Conservation (phyloP, 2,888 invertebrate species). For the Minunthozetes semirufus region DNA sequence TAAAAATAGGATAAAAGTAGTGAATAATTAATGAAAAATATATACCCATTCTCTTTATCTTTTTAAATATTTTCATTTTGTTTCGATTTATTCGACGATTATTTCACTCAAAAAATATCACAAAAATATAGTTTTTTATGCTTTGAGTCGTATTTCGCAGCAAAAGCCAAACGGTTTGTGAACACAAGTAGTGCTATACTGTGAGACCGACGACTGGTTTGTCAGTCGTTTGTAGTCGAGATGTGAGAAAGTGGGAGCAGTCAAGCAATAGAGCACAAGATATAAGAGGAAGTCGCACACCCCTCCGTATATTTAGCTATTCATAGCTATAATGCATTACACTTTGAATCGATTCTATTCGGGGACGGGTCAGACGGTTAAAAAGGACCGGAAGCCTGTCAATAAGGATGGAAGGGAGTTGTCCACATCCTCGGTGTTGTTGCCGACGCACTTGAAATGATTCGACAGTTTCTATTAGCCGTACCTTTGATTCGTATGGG, state of each 20-base stretch:
- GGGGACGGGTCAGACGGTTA: conserved; percentile 17
- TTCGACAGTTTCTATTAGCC: background rate
- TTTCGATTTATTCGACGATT: background rate
- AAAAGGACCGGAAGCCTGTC: conserved; percentile 24
- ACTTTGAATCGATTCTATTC: background rate
- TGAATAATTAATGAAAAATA: background rate
- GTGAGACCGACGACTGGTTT: background rate
- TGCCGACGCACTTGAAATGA: conserved; percentile 17
- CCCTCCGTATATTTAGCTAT: conserved; percentile 22
- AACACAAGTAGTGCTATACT: background rate
- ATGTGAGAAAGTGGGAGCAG: conserved; percentile 16
- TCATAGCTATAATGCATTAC: background rate
- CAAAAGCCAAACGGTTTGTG: background rate
- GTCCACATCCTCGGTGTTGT: conserved; percentile 26
- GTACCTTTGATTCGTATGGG: conserved; percentile 5
- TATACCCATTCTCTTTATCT: conserved; percentile 4
- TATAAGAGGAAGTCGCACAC: conserved; percentile 27
- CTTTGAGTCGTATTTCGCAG: background rate
- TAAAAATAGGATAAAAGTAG: background rate
- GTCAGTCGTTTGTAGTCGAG: too few species aligned
- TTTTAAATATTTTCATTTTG: conserved; percentile 26
- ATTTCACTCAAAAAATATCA: background rate
- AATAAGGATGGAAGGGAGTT: conserved; percentile 29
- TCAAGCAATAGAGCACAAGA: conserved; percentile 27
- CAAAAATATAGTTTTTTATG: background rate